Evolutionary conservation across 2,113 vertebrate species (phyloP).

Genomic region (Clinocottus analis): DNA sequence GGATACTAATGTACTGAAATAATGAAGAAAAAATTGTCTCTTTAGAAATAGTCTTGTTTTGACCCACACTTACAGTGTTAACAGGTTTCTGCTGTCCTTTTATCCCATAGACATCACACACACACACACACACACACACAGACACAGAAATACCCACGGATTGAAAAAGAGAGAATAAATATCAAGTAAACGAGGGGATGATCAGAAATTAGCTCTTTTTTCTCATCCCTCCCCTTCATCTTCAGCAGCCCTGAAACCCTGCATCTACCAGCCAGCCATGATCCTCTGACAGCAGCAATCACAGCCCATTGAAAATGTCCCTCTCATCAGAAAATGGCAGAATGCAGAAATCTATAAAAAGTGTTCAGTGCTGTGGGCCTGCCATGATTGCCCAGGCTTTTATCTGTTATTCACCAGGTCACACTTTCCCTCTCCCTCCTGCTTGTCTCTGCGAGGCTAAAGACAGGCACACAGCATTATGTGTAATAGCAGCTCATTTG

Average conservation of each 20-base stretch:
- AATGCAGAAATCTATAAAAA: conserved; percentile 80
- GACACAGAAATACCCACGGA: conserved; percentile 16
- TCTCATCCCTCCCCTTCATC: conserved; percentile 20
- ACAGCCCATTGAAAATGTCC: conserved; percentile 75
- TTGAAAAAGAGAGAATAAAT: conserved; percentile 40
- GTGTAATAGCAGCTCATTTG: conserved; percentile 71
- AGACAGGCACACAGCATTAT: conserved; percentile 60
- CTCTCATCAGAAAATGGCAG: conserved; percentile 72
- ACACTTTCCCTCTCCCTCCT: conserved; percentile 45
- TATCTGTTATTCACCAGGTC: conserved; percentile 80
- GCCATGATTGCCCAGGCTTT: conserved; percentile 78
- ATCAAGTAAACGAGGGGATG: conserved; percentile 46
- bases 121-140: conserved; percentile 1
- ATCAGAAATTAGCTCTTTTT: conserved; percentile 45
- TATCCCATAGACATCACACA: conserved; percentile 7
- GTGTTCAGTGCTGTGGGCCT: conserved; percentile 77
- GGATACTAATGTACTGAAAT: background rate
- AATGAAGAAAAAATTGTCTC: conserved; percentile 21
- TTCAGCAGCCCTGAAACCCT: conserved; percentile 33
- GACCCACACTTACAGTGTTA: conserved; percentile 43
- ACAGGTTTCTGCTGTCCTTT: conserved; percentile 13
- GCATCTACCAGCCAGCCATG: conserved; percentile 35
- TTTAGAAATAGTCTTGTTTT: conserved; percentile 29
- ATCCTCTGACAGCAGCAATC: conserved; percentile 77
- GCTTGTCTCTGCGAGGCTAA: conserved; percentile 59